These are phyloP conservation scores for Chelonoidis abingdonii DNA, from an alignment of 2,113 vertebrate species.

Conservation along the genomic window DNA sequence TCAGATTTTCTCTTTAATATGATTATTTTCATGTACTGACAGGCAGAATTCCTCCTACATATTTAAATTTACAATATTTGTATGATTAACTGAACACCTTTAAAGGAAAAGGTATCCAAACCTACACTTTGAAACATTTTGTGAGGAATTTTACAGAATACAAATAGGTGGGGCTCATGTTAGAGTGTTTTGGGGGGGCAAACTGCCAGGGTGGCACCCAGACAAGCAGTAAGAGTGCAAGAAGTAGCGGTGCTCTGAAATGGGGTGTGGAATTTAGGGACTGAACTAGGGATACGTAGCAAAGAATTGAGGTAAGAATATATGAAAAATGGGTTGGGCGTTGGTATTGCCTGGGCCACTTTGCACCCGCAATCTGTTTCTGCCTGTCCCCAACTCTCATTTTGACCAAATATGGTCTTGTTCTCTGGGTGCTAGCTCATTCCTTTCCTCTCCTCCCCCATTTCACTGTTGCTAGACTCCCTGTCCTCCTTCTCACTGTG, in stretches of 20 bases:
- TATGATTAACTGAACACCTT: background rate
- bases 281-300: background rate
- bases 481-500: no score
- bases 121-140: background rate
- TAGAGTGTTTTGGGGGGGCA: background rate
- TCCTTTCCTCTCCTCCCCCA: no score
- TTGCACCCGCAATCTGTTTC: no score
- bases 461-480: no score
- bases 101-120: background rate
- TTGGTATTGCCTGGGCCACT: no score
- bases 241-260: background rate
- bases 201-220: background rate
- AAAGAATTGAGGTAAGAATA: background rate
- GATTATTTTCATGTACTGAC: background rate
- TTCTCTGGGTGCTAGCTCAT: no score
- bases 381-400: no score
- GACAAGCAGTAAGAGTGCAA: background rate
- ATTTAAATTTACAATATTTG: background rate
- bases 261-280: background rate
- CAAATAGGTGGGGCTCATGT: background rate
- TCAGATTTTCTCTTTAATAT: background rate
- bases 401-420: no score
- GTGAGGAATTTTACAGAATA: background rate
- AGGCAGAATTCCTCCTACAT: background rate
- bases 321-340: no score